Percentiles rank a stretch among this genome's conserved stretches.
Evolutionary conservation across 2,888 invertebrate genomes (phyloP).

Genomic region (Strigamia maritima): DNA sequence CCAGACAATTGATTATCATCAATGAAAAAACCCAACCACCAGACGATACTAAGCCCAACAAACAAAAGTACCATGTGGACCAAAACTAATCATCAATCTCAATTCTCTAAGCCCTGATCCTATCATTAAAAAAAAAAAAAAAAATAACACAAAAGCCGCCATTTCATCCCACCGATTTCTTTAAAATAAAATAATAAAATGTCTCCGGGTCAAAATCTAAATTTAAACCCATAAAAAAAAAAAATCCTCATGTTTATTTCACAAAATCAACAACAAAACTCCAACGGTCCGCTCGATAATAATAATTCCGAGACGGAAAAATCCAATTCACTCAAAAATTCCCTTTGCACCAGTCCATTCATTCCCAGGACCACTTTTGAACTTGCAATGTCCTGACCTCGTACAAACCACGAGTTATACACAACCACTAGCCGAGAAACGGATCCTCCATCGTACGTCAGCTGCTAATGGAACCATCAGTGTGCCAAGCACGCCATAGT

Average conservation of each 20-base stretch:
- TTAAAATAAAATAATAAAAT: neutral
- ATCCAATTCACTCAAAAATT: slow-evolving; percentile 10
- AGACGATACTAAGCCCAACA: neutral
- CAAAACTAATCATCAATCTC: neutral
- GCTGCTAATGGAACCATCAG: slow-evolving; percentile 13
- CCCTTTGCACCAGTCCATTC: slow-evolving; percentile 1
- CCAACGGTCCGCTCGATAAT: neutral
- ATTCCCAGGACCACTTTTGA: neutral
- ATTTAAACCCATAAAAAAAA: neutral
- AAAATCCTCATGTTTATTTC: neutral
- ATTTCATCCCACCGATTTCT: neutral
- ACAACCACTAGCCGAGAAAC: slow-evolving; percentile 15
- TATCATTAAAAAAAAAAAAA: neutral
- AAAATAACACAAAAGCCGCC: no score
- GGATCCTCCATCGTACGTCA: slow-evolving; percentile 1
- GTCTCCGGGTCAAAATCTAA: neutral
- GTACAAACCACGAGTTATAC: neutral
- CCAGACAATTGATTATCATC: neutral
- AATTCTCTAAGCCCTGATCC: neutral
- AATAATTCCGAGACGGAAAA: slow-evolving; percentile 2
- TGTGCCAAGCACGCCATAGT: neutral
- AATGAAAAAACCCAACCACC: neutral
- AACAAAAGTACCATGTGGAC: neutral
- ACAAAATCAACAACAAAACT: neutral
- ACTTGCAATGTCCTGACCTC: slow-evolving; percentile 9